These are phyloP conservation scores for Glossophaga mutica DNA, from an alignment of 2,797 vertebrate genomes.

Conservation along the genomic window DNA sequence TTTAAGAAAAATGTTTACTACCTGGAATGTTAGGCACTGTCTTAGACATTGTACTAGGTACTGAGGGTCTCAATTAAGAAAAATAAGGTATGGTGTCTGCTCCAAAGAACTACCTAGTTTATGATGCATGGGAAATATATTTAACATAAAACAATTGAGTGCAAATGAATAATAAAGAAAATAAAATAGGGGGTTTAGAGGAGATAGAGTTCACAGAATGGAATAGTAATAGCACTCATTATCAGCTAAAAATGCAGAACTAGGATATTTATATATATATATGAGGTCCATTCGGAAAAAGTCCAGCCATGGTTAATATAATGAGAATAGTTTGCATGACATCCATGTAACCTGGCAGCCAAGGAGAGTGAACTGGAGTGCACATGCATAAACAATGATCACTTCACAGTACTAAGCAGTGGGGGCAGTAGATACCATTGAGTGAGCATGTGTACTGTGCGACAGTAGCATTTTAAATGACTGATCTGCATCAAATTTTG, in stretches of 20 bases:
- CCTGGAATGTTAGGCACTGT: not conserved
- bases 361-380: no score
- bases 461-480: no score
- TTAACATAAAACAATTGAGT: constrained; percentile 14
- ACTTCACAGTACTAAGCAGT: no score
- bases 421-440: no score
- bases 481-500: no score
- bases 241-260: not conserved
- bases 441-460: no score
- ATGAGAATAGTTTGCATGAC: no score
- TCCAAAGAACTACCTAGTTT: constrained; percentile 16
- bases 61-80: not conserved
- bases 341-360: no score
- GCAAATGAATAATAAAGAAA: constrained; percentile 39
- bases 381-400: no score
- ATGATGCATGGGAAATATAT: not conserved
- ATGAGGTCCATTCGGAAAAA: no score
- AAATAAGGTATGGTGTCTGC: not conserved
- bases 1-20: not conserved
- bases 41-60: not conserved
- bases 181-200: not conserved
- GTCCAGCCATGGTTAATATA: no score
- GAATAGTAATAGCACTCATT: constrained; percentile 30
- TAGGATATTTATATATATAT: not conserved
- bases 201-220: not conserved